A percentile compares a stretch with the other conserved stretches of the same genome.
Evolutionary conservation across 2,797 vertebrate genomes (phyloP).

Genomic region (Thunnus albacares): DNA sequence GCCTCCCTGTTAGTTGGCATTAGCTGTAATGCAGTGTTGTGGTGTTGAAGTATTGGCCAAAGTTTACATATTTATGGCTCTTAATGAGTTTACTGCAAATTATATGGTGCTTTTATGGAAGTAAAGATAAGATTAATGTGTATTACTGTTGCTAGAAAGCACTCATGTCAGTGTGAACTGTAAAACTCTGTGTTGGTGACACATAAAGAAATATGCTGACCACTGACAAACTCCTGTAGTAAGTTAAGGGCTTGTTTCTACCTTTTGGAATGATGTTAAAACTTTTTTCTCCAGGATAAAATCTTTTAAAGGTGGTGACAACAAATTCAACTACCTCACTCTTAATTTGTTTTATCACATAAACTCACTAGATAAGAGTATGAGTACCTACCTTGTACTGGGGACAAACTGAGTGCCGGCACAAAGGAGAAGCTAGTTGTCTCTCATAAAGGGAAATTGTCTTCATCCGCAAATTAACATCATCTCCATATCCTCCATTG

Average conservation of each 20-base stretch:
- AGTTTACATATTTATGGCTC: conserved; percentile 15
- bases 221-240: neutral
- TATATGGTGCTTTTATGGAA: neutral
- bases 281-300: too few species aligned
- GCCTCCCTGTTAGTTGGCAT: neutral
- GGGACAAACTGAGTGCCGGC: neutral
- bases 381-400: conserved; percentile 54
- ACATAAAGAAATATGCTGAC: neutral
- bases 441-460: conserved; percentile 8
- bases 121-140: conserved; percentile 41
- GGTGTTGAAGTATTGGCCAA: neutral
- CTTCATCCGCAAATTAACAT: conserved; percentile 10
- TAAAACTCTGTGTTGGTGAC: neutral
- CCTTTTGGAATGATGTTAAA: neutral
- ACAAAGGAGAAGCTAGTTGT: neutral
- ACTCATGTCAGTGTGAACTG: neutral
- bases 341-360: neutral
- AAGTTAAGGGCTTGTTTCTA: neutral
- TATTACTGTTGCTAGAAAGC: conserved; percentile 19
- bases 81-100: conserved; percentile 20
- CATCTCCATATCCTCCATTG: conserved; percentile 5
- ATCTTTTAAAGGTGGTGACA: neutral
- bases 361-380: neutral
- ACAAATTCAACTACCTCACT: neutral
- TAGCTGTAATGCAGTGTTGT: neutral